Conservation (phyloP, 2,113 vertebrate species). For the Limanda limanda region DNA sequence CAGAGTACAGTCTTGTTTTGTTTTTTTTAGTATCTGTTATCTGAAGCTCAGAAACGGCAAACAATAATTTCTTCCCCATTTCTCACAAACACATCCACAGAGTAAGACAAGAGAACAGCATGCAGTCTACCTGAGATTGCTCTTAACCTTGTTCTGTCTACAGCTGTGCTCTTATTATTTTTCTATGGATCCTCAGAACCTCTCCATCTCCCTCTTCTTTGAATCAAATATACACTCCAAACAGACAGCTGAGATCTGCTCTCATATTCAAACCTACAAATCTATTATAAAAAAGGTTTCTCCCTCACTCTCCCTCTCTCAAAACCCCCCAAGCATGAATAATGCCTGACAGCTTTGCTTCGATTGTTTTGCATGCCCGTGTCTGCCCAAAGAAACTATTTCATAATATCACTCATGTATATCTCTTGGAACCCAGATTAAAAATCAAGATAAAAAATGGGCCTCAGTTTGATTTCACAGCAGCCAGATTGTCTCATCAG, state of each 20-base stretch:
- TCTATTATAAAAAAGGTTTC: too few relatives aligned
- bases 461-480: conserved; percentile 23
- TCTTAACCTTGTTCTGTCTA: conserved; percentile 26
- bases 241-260: conserved; percentile 11
- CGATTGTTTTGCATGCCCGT: not conserved
- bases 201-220: conserved; percentile 27
- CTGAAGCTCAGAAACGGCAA: not conserved
- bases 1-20: not conserved
- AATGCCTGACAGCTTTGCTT: not conserved
- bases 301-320: too few relatives aligned
- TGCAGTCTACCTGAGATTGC: conserved; percentile 21
- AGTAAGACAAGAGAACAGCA: conserved; percentile 20
- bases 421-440: not conserved
- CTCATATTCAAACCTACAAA: conserved; percentile 20
- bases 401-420: not conserved
- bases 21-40: not conserved
- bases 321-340: not conserved
- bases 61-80: conserved; percentile 2
- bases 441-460: conserved; percentile 21
- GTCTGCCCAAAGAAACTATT: not conserved
- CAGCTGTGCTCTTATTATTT: conserved; percentile 38
- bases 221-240: conserved; percentile 41
- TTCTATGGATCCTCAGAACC: conserved; percentile 25
- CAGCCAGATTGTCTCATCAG: conserved; percentile 23
- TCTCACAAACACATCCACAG: conserved; percentile 10